Evolutionary conservation across 2,797 vertebrate genomes (phyloP).

Genomic region (Tarsius wallacei): DNA sequence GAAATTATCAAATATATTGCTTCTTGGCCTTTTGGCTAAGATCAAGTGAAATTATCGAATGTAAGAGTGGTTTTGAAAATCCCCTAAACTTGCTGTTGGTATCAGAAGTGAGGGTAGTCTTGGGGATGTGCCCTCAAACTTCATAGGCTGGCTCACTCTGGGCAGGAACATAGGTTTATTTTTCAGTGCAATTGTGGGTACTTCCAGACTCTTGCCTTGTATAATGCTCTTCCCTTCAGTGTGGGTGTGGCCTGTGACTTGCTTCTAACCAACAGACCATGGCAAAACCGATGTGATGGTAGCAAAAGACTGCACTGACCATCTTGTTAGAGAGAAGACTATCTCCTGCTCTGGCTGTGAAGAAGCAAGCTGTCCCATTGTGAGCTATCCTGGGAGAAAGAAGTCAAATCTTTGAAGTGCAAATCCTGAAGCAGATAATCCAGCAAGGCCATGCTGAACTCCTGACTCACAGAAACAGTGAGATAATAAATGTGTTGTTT

Average conservation of each 20-base stretch:
- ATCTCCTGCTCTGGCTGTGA: neutral
- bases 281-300: neutral
- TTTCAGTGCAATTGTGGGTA: neutral
- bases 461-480: neutral
- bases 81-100: neutral
- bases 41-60: neutral
- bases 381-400: neutral
- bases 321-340: neutral
- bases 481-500: constrained; percentile 14
- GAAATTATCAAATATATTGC: constrained; percentile 7
- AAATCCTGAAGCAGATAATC: neutral
- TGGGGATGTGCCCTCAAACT: neutral
- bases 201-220: neutral
- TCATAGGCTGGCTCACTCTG: neutral
- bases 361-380: neutral
- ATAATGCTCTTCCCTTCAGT: neutral
- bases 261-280: no score
- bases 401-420: neutral
- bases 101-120: constrained; percentile 31
- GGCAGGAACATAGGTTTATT: neutral
- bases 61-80: neutral
- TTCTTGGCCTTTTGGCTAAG: no score
- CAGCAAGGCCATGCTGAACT: neutral
- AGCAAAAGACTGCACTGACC: neutral
- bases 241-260: no score